A percentile compares a stretch with the other conserved stretches of the same genome.
Evolutionary conservation across 2,888 invertebrate species (phyloP).

Genomic region (Drepana falcataria): DNA sequence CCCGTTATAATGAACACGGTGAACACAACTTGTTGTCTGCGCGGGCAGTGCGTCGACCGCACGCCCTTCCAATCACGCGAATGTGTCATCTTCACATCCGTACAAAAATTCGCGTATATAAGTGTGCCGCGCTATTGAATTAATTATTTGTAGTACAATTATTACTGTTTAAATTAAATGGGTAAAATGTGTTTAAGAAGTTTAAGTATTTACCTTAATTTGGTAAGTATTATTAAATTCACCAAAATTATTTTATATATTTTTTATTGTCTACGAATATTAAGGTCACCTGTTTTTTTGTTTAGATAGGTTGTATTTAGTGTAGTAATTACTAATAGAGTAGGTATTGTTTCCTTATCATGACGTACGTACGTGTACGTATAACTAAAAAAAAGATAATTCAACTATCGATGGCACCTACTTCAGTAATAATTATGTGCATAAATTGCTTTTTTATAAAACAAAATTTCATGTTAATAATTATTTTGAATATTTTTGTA

Average conservation of each 20-base stretch:
- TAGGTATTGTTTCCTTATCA: too few species aligned
- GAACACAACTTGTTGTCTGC: conserved; percentile 71
- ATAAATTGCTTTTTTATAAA: too few species aligned
- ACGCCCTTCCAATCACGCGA: conserved; percentile 71
- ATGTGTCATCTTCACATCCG: conserved; percentile 68
- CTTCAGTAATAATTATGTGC: too few species aligned
- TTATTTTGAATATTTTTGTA: too few species aligned
- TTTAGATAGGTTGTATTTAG: too few species aligned
- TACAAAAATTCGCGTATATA: conserved; percentile 60
- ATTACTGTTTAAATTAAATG: conserved; percentile 32
- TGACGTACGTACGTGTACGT: too few species aligned
- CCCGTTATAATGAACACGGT: conserved; percentile 69
- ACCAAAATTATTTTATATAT: not conserved
- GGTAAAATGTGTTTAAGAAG: conserved; percentile 61
- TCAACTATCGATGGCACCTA: too few species aligned
- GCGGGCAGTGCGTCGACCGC: conserved; percentile 77
- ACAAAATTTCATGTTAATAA: too few species aligned
- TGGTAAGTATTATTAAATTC: conserved; percentile 50
- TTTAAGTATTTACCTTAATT: conserved; percentile 46
- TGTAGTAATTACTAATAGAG: too few species aligned
- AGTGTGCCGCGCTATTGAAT: conserved; percentile 44
- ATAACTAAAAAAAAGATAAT: too few species aligned
- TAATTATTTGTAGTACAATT: conserved; percentile 38
- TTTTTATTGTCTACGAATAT: conserved; percentile 1
- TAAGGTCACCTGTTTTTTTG: not conserved